Percentiles rank a stretch among this genome's conserved stretches.
Conservation (phyloP, 2,888 invertebrate species). For the Camptogramma bilineatum region DNA sequence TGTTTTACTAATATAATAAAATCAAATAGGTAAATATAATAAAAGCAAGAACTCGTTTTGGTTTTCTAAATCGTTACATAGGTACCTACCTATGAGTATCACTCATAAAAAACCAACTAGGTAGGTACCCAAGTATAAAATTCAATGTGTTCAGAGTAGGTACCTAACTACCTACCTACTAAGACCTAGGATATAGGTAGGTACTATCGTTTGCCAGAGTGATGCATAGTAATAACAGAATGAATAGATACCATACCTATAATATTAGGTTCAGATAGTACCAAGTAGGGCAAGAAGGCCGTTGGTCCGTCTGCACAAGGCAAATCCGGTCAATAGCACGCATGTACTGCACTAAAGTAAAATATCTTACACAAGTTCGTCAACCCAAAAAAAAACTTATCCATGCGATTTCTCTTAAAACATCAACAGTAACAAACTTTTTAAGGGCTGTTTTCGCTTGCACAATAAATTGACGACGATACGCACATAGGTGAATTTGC, state of each 20-base stretch:
- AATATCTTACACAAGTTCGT: slow-evolving; percentile 69
- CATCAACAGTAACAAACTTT: slow-evolving; percentile 42
- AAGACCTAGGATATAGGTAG: neutral
- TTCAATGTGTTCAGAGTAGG: too few species aligned
- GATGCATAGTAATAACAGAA: slow-evolving; percentile 7
- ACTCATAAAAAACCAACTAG: too few species aligned
- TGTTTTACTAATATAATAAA: too few species aligned
- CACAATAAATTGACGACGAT: slow-evolving; percentile 47
- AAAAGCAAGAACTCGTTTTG: too few species aligned
- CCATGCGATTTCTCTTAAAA: slow-evolving; percentile 56
- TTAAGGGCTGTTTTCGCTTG: slow-evolving; percentile 54
- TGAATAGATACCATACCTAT: neutral
- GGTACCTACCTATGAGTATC: too few species aligned
- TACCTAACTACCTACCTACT: too few species aligned
- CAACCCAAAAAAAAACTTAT: slow-evolving; percentile 63
- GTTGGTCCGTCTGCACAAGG: slow-evolving; percentile 54
- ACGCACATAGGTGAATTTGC: slow-evolving; percentile 66
- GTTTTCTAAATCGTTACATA: too few species aligned
- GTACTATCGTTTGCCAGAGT: neutral
- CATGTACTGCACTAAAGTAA: slow-evolving; percentile 60
- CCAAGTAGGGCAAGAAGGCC: slow-evolving; percentile 66
- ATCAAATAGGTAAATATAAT: too few species aligned
- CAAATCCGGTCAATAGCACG: slow-evolving; percentile 57
- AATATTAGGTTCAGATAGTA: slow-evolving; percentile 21
- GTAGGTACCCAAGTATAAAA: too few species aligned